Percentiles rank a stretch among this genome's conserved stretches.
These are phyloP conservation scores for Sarcophilus harrisii DNA, from an alignment of 2,797 vertebrate species.

Conservation along the genomic window DNA sequence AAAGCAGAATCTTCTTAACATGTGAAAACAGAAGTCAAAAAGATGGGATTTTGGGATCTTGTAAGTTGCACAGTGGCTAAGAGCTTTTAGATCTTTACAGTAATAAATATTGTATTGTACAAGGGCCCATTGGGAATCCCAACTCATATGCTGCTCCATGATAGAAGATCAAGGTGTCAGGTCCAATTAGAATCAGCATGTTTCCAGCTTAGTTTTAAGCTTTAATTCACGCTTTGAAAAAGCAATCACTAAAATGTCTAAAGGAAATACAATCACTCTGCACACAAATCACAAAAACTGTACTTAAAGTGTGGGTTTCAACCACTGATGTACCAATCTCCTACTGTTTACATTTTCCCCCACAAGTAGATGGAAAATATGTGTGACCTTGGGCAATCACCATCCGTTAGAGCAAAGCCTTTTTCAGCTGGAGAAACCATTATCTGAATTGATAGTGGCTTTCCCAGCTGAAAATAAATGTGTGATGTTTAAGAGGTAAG, in stretches of 20 bases:
- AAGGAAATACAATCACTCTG: slow-evolving; percentile 63
- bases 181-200: slow-evolving; percentile 85
- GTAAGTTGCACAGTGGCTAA: slow-evolving; percentile 80
- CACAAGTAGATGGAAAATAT: slow-evolving; percentile 49
- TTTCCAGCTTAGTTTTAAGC: slow-evolving; percentile 78
- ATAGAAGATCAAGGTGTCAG: slow-evolving; percentile 85
- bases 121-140: slow-evolving; percentile 81
- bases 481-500: slow-evolving; percentile 45
- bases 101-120: slow-evolving; percentile 86
- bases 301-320: slow-evolving; percentile 9
- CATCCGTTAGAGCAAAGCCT: slow-evolving; percentile 20
- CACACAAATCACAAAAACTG: not conserved
- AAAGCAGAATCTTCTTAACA: slow-evolving; percentile 67
- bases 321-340: not conserved
- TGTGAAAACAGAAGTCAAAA: slow-evolving; percentile 75
- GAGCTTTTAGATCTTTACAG: slow-evolving; percentile 84
- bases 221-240: slow-evolving; percentile 79
- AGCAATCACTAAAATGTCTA: slow-evolving; percentile 74
- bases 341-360: slow-evolving; percentile 7
- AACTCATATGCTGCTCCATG: slow-evolving; percentile 79
- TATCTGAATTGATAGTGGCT: slow-evolving; percentile 69
- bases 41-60: slow-evolving; percentile 78
- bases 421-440: slow-evolving; percentile 70
- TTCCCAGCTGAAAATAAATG: slow-evolving; percentile 65
- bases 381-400: slow-evolving; percentile 36